Evolutionary conservation across 2,888 invertebrate species (phyloP), one percentile per base, ranked within the genome.

Genomic region (Zhengitettix transpicula): DNA sequence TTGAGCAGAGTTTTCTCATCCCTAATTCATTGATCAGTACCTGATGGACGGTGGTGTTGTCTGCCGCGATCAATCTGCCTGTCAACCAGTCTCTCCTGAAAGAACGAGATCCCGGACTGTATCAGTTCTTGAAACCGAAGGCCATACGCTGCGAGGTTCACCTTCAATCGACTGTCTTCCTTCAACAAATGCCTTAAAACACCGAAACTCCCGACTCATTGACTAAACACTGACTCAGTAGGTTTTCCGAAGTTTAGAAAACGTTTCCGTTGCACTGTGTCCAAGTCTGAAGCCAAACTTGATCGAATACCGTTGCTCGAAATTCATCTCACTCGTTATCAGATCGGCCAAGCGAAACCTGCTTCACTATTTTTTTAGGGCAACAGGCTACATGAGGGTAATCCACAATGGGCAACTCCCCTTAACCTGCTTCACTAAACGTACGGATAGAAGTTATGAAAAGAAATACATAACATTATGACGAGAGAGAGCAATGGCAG

Each of bases 111-210:
- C 64, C 10, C 10, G 12, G 10, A 11, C 44, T 65, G 62, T 61
- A 60, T 64, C 58, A 58, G 62, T 64, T 63, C 60, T 65, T 61
- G 63, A 55, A 63, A 61, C 52, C 61, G 61, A 62, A 62, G 64
- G 64, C 59, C 64, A 11, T 42, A 12, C 12, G 44, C 44, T 42
- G 10, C 44, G 12, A 11, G 44, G 10, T 61, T 63, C 61, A 62
- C 64, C 61, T 65, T 62, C 61, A 60, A 61, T 61, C 58, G 59
- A 59, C 57, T 63, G 63, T 60, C 55, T 42, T 42, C 58, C 60
- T 55, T 64, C 59, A 51, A 55, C 55, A 61, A 64, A 63, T 58
- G 56, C 52, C 59, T 61, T 59, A 56, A 58, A 55, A 62, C 60
- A 60, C 42, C 57, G 15, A 61, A 61, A 62, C 40, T 58, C 59